Conservation (phyloP, 2,797 vertebrate genomes). For the Melanotaenia parkinsoni region DNA sequence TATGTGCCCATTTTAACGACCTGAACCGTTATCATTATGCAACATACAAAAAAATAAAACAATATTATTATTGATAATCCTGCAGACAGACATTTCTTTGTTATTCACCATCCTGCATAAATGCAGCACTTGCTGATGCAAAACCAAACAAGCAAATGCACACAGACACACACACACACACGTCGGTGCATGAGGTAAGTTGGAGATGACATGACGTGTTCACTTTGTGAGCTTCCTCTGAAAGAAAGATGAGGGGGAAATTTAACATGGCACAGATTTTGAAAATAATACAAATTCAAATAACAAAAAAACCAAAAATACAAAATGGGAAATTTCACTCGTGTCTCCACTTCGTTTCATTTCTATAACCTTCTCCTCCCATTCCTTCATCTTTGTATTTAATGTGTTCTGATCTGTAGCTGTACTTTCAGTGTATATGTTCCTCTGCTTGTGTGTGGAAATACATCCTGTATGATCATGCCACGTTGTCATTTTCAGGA, state of each 20-base stretch:
- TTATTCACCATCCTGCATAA: background rate
- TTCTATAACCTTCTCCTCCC: background rate
- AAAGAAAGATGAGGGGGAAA: background rate
- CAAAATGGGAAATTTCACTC: background rate
- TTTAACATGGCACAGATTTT: constrained; percentile 9
- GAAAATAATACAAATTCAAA: background rate
- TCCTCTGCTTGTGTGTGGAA: constrained; percentile 27
- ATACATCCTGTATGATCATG: constrained; percentile 49
- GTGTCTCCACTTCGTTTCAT: constrained; percentile 11
- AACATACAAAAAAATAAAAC: constrained; percentile 53
- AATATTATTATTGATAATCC: constrained; percentile 64
- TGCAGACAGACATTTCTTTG: constrained; percentile 20
- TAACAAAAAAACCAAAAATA: background rate
- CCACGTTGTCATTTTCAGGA: constrained; percentile 60
- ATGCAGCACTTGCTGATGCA: constrained; percentile 6
- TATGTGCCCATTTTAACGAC: constrained; percentile 73
- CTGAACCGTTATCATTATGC: constrained; percentile 75
- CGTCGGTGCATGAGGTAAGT: constrained; percentile 11
- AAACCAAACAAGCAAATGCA: background rate
- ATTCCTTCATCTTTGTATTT: constrained; percentile 14
- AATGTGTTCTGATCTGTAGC: constrained; percentile 17
- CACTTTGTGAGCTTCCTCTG: constrained; percentile 4
- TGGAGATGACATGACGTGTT: constrained; percentile 22
- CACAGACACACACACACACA: constrained; percentile 1
- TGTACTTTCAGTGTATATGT: constrained; percentile 18